These are phyloP conservation scores for Catostylus mosaicus DNA, from an alignment of 30 jellyfish, hydroid and myxozoan genomes.

Conservation along the genomic window DNA sequence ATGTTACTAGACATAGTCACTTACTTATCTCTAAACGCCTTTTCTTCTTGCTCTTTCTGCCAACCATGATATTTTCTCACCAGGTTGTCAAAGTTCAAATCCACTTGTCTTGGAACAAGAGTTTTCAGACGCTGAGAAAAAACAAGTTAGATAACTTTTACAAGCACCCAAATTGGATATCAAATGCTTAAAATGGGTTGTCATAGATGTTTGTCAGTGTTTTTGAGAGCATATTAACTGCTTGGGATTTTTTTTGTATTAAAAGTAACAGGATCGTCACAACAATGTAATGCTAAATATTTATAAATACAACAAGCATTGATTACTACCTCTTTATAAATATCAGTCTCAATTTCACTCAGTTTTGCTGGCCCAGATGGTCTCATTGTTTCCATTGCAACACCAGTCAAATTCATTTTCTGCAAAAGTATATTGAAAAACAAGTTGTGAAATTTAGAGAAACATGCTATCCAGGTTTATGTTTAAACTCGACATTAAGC, in stretches of 20 bases:
- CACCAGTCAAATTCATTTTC: slow-evolving; percentile 85
- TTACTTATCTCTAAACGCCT: slow-evolving; percentile 66
- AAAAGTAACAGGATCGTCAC: too few species aligned
- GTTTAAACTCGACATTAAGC: too few species aligned
- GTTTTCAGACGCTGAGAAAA: slow-evolving; percentile 78
- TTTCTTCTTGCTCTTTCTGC: slow-evolving; percentile 84
- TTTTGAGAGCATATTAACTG: too few species aligned
- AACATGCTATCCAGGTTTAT: too few species aligned
- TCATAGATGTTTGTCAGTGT: neutral
- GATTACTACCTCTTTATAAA: slow-evolving; percentile 86
- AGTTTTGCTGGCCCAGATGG: slow-evolving; percentile 92
- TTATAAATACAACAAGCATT: too few species aligned
- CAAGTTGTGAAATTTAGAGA: too few species aligned
- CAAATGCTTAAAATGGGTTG: neutral
- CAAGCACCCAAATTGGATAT: neutral
- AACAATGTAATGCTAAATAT: too few species aligned
- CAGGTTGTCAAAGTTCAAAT: slow-evolving; percentile 81
- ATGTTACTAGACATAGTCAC: too few species aligned
- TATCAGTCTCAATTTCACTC: slow-evolving; percentile 77
- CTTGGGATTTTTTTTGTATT: too few species aligned
- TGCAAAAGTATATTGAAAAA: slow-evolving; percentile 10
- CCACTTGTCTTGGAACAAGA: slow-evolving; percentile 93
- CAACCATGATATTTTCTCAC: slow-evolving; percentile 69
- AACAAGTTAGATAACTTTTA: neutral
- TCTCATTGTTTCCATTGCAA: slow-evolving; percentile 97